These are phyloP conservation scores for Atrichornis clamosus DNA, from an alignment of 2,113 vertebrate genomes.

Conservation along the genomic window DNA sequence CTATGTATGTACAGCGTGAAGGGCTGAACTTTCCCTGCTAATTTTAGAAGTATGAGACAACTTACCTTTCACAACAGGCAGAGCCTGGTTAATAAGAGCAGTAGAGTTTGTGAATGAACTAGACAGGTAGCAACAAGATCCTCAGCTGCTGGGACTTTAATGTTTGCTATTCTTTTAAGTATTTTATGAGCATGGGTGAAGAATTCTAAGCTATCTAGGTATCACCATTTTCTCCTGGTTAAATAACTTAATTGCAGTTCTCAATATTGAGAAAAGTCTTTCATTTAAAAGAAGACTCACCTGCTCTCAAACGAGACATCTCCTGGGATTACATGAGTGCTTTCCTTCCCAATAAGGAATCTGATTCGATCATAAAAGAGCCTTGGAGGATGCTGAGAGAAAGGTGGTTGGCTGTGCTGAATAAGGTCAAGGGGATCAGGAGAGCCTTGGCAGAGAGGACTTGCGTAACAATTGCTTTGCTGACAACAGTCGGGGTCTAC, in stretches of 20 bases:
- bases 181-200: not conserved
- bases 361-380: conserved; percentile 90
- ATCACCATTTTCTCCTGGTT: not conserved
- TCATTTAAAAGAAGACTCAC: conserved; percentile 64
- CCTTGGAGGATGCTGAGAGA: conserved; percentile 79
- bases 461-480: conserved; percentile 88
- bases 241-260: not conserved
- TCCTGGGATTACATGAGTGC: conserved; percentile 91
- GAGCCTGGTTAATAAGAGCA: not conserved
- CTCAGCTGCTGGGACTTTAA: not conserved
- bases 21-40: not conserved
- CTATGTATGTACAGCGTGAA: fast-evolving
- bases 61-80: not conserved
- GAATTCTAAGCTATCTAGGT: not conserved
- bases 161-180: not conserved
- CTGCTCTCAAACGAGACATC: conserved; percentile 93
- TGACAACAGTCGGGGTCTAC: conserved; percentile 96
- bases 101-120: not conserved
- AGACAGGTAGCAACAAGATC: not conserved
- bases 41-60: not conserved
- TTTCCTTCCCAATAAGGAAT: conserved; percentile 92
- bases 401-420: conserved; percentile 83
- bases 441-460: conserved; percentile 93
- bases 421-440: conserved; percentile 93
- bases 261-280: not conserved